A percentile compares a stretch with the other conserved stretches of the same genome.
Evolutionary conservation across 2,888 invertebrate genomes (phyloP).

Genomic region (Leptothorax acervorum): DNA sequence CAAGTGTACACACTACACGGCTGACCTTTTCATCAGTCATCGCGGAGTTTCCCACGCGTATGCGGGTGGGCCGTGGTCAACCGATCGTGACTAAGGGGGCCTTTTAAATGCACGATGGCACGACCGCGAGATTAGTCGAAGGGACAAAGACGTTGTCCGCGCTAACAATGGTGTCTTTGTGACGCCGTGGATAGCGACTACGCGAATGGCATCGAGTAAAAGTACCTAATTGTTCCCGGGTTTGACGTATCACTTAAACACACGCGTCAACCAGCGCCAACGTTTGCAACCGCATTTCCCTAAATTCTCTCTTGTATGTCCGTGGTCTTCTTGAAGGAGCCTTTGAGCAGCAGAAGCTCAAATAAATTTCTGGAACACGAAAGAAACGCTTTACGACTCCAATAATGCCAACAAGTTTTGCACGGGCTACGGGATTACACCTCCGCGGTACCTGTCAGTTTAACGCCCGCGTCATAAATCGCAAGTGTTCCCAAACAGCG

Average conservation of each 20-base stretch:
- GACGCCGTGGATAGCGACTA: not conserved
- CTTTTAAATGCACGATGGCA: slow-evolving; percentile 31
- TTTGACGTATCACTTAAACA: not conserved
- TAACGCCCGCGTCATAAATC: slow-evolving; percentile 23
- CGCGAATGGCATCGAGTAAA: not conserved
- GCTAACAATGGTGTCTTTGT: slow-evolving; percentile 8
- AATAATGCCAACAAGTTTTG: not conserved
- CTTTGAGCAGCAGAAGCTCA: not conserved
- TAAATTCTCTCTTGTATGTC: not conserved
- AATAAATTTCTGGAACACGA: not conserved
- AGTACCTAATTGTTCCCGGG: not conserved
- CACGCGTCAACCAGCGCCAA: not conserved
- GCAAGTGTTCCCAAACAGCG: slow-evolving; percentile 20
- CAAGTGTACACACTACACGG: not conserved
- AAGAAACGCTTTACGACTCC: not conserved
- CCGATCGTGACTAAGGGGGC: slow-evolving; percentile 44
- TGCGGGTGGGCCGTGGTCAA: slow-evolving; percentile 28
- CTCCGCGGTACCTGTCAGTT: slow-evolving; percentile 13
- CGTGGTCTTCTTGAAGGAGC: no score
- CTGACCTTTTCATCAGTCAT: slow-evolving; percentile 40
- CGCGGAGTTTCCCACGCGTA: slow-evolving; percentile 16
- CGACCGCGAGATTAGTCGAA: not conserved
- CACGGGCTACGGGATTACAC: not conserved
- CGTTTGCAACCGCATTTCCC: not conserved
- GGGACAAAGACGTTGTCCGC: slow-evolving; percentile 27